phyloP scores from a whole-genome alignment of 2,797 vertebrate species.

The Lemur catta region DNA sequence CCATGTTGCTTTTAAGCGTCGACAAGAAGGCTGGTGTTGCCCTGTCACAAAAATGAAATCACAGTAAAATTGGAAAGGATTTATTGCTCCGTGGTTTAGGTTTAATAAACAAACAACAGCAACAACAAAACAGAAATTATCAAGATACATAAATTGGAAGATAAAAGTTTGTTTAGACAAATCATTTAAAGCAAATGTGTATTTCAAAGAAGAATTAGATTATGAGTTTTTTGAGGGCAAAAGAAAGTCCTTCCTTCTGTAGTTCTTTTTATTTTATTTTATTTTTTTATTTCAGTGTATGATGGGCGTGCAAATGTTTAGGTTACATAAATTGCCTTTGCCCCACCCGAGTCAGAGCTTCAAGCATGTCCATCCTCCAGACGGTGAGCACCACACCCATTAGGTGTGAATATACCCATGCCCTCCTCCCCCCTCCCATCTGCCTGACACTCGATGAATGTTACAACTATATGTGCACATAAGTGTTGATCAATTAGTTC shows the following conservation, averaged over 20 bases:
- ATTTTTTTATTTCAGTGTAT: no score
- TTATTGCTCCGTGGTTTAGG: background rate
- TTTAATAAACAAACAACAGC: background rate
- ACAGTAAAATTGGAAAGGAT: background rate
- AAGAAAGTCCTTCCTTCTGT: background rate
- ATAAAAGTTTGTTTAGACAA: background rate
- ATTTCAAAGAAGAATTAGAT: background rate
- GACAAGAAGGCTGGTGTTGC: background rate
- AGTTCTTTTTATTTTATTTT: background rate
- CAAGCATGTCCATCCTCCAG: no score
- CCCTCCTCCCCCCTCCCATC: no score
- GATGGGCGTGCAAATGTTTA: no score
- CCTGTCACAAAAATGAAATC: background rate
- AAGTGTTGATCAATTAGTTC: no score
- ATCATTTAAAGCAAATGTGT: background rate
- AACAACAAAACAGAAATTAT: background rate
- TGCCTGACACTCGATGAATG: no score
- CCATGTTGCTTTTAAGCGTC: background rate
- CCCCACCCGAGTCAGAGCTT: fast-evolving
- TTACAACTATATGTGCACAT: no score
- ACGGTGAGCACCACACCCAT: fast-evolving
- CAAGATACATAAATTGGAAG: background rate
- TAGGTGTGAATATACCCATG: no score
- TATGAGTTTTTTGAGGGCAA: background rate
- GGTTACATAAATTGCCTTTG: no score